Base-by-base conservation (phyloP, 1,140 invertebrate genomes). In the Drosophila kohkoa region DNA sequence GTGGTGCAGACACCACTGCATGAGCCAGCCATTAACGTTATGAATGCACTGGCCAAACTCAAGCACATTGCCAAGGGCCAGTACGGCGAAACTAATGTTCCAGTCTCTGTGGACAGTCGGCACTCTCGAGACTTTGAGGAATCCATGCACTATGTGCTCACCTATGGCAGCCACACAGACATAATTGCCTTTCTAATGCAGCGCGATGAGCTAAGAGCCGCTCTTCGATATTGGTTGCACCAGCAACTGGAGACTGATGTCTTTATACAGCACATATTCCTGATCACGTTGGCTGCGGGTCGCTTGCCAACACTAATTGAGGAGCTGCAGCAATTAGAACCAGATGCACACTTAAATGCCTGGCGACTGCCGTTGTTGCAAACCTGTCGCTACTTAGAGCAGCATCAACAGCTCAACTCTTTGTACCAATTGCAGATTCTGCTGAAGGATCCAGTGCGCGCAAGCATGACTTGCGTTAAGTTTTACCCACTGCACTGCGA, bases 401-500 rank as follows among this genome's bases (percentile, higher is more conserved):
- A 93, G 75, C 94, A 94, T 20, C 94, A 94, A 55, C 93, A 95
- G 1, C 87, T 96, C 1, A 94, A 96, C 73, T 94, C 94, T 3
- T 91, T 97, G 1, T 96, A 96, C 92, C 94, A 95, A 54, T 76
- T 96, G 41, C 96, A 97, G 82, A 88, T 95, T 4, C 94, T 95
- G 16, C 94, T 95, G 77, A 94, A 94, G 6, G 96, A 96, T 91
- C 94, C 94, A 59, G 93, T 96, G 4, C 93, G 96, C 63, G 96
- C 96, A 0, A 94, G 96, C 0, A 96, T 96, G 92, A 96, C 96
- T 0, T 96, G 96, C 76, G 95, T 96, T 6, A 93, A 94, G 67
- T 95, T 96, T 82, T 96, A 96, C 83, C 92, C 94, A 1, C 92
- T 94, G 20, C 93, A 94, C 32, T 92, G 93, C 4, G 92, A 92